Base-by-base conservation (phyloP, 2,888 invertebrate species). In the Nemoura dubitans region DNA sequence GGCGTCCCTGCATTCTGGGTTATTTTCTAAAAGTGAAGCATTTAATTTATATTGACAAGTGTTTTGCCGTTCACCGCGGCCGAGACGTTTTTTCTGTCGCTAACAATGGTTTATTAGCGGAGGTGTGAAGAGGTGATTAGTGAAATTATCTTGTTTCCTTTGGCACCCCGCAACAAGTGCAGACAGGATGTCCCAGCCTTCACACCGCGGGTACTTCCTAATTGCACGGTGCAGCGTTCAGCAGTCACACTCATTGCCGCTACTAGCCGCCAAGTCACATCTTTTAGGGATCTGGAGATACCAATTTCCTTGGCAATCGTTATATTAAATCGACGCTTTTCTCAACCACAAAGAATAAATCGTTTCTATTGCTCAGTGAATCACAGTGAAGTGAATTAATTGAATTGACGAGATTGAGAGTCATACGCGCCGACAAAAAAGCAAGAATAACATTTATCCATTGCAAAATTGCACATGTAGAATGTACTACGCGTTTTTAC, bases 41-140 rank as follows among this genome's bases (percentile, higher is more conserved):
- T 59, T 59, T 59, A 59, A 59, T 59, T n/a, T n/a, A n/a, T 59
- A 59, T 59, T 59, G 59, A 59, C 59, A 59, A 59, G 59, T 59
- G 59, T 7, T 59, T 59, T 59, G 21, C 16, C 3, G 59, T 59
- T 59, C 5, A 59, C 59, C 36, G 10, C 36, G 36, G 59, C 59
- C 59, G 14, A 59, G 21, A 59, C 16, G 21, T 59, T 36, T 59
- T 59, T 59, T 59, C 21, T 59, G 21, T 21, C 59, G 21, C 21
- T 59, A 59, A 59, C 59, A 59, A 59, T 59, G 59, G 59, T 59
- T 59, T 59, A 59, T 59, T 59, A 59, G 14, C 59, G 21, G 59
- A 59, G 59, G 59, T 59, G 59, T 59, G 59, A 59, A 59, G 59
- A 2, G 14, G 59, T 59, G 59, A 59, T 59, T 59, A 59, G 59